A percentile compares a stretch with the other conserved stretches of the same genome.
Conservation (phyloP, 2,797 vertebrate species). For the Malurus splendens region DNA sequence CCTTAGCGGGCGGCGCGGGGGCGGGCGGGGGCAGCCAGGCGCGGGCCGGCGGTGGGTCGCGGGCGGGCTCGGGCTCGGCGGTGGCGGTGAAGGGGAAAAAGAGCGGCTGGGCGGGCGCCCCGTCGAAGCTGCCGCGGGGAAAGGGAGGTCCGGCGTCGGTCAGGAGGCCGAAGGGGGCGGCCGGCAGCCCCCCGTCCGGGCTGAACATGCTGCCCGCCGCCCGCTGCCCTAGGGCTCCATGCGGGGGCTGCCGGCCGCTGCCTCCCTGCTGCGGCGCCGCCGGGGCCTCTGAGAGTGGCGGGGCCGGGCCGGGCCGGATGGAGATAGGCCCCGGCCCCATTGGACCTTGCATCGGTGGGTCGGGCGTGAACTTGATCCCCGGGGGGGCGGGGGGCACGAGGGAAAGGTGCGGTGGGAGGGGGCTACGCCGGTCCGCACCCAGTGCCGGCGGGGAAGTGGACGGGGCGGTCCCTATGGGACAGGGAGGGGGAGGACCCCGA, state of each 20-base stretch:
- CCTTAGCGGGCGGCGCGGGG: constrained; percentile 20
- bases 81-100: constrained; percentile 68
- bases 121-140: constrained; percentile 69
- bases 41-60: constrained; percentile 64
- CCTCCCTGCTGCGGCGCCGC: constrained; percentile 16
- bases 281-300: not conserved
- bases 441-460: not conserved
- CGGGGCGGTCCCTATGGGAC: not conserved
- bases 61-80: constrained; percentile 49
- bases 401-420: not conserved
- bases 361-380: constrained; percentile 85
- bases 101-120: constrained; percentile 60
- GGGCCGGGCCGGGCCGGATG: not conserved
- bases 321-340: constrained; percentile 67
- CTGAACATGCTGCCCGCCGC: constrained; percentile 46
- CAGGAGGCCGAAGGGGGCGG: constrained; percentile 69
- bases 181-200: constrained; percentile 61
- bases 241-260: constrained; percentile 15
- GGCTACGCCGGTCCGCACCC: not conserved
- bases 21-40: constrained; percentile 67
- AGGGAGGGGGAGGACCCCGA: not conserved
- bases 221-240: constrained; percentile 19
- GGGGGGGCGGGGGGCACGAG: not conserved
- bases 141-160: constrained; percentile 74
- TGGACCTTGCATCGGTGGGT: constrained; percentile 76